These are phyloP conservation scores for Tipula unca DNA, from an alignment of 2,888 invertebrate species.

Conservation along the genomic window DNA sequence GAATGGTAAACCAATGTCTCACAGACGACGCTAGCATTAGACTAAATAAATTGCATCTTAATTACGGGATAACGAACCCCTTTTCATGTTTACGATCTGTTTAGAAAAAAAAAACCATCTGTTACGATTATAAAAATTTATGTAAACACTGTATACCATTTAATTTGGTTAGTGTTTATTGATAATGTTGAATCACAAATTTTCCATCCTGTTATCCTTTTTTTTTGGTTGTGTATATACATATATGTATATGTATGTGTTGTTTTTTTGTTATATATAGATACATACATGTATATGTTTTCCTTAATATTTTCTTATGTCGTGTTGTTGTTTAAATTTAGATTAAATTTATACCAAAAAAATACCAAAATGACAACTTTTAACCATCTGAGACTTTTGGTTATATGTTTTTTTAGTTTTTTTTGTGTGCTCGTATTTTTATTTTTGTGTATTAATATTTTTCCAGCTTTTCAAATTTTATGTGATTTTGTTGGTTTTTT, in stretches of 20 bases:
- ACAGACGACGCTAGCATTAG: too few relatives aligned
- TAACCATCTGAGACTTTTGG: slow-evolving; percentile 17
- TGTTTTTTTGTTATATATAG: background rate
- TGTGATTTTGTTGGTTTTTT: background rate
- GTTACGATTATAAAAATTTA: background rate
- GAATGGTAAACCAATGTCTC: too few relatives aligned
- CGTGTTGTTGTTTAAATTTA: background rate
- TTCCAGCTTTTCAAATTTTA: background rate
- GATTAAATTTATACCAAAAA: slow-evolving; percentile 15
- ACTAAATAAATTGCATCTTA: background rate
- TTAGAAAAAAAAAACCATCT: background rate
- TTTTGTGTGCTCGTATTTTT: background rate
- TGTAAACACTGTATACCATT: background rate
- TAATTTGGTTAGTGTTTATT: slow-evolving; percentile 16
- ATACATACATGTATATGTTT: background rate
- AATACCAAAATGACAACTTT: slow-evolving; percentile 15
- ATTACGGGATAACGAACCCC: background rate
- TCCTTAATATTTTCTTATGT: background rate
- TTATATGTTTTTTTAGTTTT: background rate
- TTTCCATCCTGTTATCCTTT: background rate
- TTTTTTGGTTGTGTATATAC: background rate
- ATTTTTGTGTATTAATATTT: background rate
- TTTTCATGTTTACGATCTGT: background rate
- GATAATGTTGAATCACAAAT: slow-evolving; percentile 15
- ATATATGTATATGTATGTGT: background rate